Evolutionary conservation across 2,113 vertebrate genomes (phyloP), one percentile per base, ranked within the genome.

Genomic region (Melanerpes formicivorus): DNA sequence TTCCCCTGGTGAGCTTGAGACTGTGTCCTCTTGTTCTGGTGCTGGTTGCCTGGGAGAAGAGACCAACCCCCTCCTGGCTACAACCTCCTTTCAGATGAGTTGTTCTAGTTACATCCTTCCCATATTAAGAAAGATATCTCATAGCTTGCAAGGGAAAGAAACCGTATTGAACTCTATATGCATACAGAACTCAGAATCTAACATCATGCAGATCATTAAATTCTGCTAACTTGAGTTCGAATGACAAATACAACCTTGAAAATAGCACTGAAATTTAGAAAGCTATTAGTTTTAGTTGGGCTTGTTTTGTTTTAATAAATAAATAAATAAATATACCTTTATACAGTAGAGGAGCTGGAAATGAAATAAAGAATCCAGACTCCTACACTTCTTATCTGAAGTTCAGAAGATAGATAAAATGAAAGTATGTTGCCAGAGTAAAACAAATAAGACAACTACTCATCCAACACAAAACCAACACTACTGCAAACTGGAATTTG

Each of bases 221-320:
- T 71, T 65, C 22, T 21, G 12, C 59, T 64, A 79, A 40, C 6
- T 75, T 67, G 17, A 9, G 13, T 71, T 74, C 48, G 42, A 40
- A 64, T 52, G 14, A 42, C 30, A 86, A 80, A 69, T n/a, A 25
- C 14, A 71, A 78, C 6, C 13, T 75, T 56, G 4, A 64, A 10
- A 50, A 42, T n/a, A 59, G 29, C 84, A 18, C 3, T 63, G 56
- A 73, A 88, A 88, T 50, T 8, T 13, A 50, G 48, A 88, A 22
- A 69, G 70, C 62, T 8, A 15, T 6, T 7, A 23, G 1, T 8
- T 2, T 1, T 52, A 52, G 50, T 5, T 40, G 32, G 58, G 2
- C 2, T 21, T 25, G 3, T 48, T 29, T 23, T 10, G 62, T 70
- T 56, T 11, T 7, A 17, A 27, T 27, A 54, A 44, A 26, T 40